Percentiles rank a stretch among this genome's conserved stretches.
phyloP scores from a whole-genome alignment of 2,113 vertebrate species.

The Prinia subflava region DNA sequence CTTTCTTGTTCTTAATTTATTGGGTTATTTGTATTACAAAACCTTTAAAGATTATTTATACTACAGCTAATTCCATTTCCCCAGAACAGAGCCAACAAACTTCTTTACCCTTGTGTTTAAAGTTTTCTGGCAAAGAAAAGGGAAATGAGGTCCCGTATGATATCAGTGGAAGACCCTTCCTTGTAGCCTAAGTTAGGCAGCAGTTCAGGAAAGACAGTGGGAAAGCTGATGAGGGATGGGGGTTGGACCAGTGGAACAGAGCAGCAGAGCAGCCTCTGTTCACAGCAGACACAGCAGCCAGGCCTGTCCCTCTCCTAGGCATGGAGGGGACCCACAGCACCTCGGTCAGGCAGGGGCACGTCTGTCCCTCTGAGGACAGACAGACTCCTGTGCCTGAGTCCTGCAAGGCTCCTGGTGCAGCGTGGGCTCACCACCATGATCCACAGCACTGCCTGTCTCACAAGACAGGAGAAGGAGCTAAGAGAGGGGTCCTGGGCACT shows the following conservation, averaged over 20 bases:
- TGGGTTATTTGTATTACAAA: not conserved
- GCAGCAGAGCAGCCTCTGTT: not conserved
- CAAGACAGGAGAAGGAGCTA: not conserved
- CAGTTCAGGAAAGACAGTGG: not conserved
- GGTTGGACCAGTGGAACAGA: not conserved
- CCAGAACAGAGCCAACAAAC: not conserved
- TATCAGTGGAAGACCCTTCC: not conserved
- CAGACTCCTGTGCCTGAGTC: fast-evolving
- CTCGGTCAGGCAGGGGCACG: not conserved
- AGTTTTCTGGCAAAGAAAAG: not conserved
- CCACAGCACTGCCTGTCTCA: not conserved
- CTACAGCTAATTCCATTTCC: not conserved
- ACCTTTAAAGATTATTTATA: not conserved
- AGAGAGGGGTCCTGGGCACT: not conserved
- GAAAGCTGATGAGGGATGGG: not conserved
- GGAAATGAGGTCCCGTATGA: not conserved
- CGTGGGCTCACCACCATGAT: fast-evolving
- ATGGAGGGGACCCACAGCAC: fast-evolving
- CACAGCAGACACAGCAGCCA: not conserved
- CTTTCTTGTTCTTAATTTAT: not conserved
- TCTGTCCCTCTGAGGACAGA: not conserved
- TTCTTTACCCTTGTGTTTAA: not conserved
- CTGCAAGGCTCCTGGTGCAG: fast-evolving
- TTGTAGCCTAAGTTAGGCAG: not conserved
- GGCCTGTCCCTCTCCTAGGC: not conserved